Evolutionary conservation across 2,888 invertebrate genomes (phyloP), one percentile per base, ranked within the genome.

Genomic region (Leistus spinibarbis): DNA sequence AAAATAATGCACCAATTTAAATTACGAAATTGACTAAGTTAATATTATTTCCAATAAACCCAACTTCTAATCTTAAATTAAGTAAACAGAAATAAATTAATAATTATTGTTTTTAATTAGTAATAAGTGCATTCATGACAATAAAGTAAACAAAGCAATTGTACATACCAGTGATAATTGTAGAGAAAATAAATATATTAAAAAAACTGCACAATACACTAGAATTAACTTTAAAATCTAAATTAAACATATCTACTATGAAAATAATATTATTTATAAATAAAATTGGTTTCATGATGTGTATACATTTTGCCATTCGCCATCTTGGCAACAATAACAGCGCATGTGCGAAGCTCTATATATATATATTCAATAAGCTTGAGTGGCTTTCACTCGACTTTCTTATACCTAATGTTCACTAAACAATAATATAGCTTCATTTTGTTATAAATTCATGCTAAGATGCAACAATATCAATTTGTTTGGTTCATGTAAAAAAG

Each of bases 211-310:
- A 72, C 66, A 72, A 22, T 57, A 66, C 19, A 64, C 65, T 60
- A 22, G 13, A 40, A 57, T 66, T 66, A 17, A 24, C 20, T 56
- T 23, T 65, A 66, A 22, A 66, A 64, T 72, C 66, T 20, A 57
- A 16, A 23, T 56, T 72, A 16, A 66, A 72, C 72, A 72, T 72
- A 72, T 72, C 66, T 72, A 72, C 20, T 56, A 13, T 57, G 57
- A 7, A 16, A 3, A 72, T 24, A 22, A 72, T 16, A 24, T 72
- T 27, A 72, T 66, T 72, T 66, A 70, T 63, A 63, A 66, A 66
- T 72, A 19, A 40, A 65, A 72, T 27, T 66, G 56, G 57, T 66
- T n/a, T 57, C 72, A 72, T 72, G 65, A 27, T 72, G 57, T 72
- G 57, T 66, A 57, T 27, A 23, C 56, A 54, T 23, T 24, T 63